Evolutionary conservation across 2,113 vertebrate genomes (phyloP), one percentile per base, ranked within the genome.

Genomic region (Larimichthys crocea): DNA sequence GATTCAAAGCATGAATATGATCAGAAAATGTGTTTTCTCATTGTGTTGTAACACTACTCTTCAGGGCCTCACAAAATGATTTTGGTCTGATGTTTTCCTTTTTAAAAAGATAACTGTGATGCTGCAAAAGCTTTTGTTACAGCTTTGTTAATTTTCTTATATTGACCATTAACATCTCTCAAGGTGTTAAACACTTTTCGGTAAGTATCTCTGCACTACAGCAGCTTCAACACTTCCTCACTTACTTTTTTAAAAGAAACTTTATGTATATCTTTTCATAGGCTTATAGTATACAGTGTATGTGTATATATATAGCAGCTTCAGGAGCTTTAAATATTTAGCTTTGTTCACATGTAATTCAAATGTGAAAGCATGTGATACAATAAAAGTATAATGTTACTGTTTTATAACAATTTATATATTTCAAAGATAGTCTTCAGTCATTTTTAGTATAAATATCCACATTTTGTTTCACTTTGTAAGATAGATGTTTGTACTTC

Each of bases 331-430:
- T 8, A 60, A 48, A 46, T 57, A 44, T 40, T 26, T n/a, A 84
- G 12, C 46, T 35, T 42, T 65, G 29, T 64, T 61, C n/a, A 46
- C 5, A 72, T 84, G 50, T 46, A 31, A 67, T 61, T 60, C 52
- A 52, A 66, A 66, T 48, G 26, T 55, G 24, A 24, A 63, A 63
- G 56, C 0, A 5, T 50, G n/a, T 62, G n/a, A 64, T 48, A 50
- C 24, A 74, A 19, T 31, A 56, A 7, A 56, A 26, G 11, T 17
- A 35, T 35, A 12, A 52, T 59, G 19, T 16, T 63, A 15, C 16
- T 82, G 7, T 50, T 64, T n/a, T 31, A 12, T 24, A 22, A 52
- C 31, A 52, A 52, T 40, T 40, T 42, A 26, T 24, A 9, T 42
- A 48, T 55, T 29, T 22, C n/a, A 11, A 22, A 57, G 12, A 56